phyloP scores from a whole-genome alignment of 1,140 invertebrate genomes.

The Ptiloglossa arizonensis region DNA sequence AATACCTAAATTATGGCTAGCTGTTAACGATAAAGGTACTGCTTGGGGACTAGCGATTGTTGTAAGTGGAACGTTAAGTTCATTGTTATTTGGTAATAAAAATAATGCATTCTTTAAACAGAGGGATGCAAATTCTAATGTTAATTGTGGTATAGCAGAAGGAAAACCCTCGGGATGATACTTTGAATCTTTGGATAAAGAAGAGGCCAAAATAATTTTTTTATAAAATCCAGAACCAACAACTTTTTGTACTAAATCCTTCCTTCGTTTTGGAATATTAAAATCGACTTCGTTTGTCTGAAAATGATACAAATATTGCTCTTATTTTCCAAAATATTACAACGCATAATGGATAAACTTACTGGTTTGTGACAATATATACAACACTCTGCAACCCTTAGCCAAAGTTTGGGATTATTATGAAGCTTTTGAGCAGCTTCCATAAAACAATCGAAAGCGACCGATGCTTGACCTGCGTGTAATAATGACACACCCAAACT shows the following conservation, averaged over 20 bases:
- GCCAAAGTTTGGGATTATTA: conserved; percentile 94
- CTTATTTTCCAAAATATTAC: conserved; percentile 2
- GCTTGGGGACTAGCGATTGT: conserved; percentile 64
- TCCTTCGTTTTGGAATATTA: conserved; percentile 84
- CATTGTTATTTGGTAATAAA: conserved; percentile 80
- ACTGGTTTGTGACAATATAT: conserved; percentile 88
- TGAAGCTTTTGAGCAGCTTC: conserved; percentile 93
- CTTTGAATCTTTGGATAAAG: conserved; percentile 83
- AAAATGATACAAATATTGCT: conserved; percentile 59
- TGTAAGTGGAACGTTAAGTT: conserved; percentile 65
- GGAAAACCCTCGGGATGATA: conserved; percentile 86
- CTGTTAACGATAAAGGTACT: conserved; percentile 69
- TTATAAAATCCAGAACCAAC: conserved; percentile 84
- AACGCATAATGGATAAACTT: conserved; percentile 58
- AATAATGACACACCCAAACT: conserved; percentile 95
- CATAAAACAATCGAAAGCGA: conserved; percentile 96
- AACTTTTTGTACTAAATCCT: conserved; percentile 85
- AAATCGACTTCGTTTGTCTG: conserved; percentile 87
- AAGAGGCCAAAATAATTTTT: conserved; percentile 85
- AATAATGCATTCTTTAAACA: conserved; percentile 93
- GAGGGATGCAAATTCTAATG: conserved; percentile 94
- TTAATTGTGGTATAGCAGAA: conserved; percentile 91
- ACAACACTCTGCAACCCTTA: conserved; percentile 96
- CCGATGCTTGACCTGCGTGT: conserved; percentile 89
- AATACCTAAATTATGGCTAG: conserved; percentile 65